These are phyloP conservation scores for Camarhynchus parvulus DNA, from an alignment of 2,113 vertebrate genomes.

Conservation along the genomic window DNA sequence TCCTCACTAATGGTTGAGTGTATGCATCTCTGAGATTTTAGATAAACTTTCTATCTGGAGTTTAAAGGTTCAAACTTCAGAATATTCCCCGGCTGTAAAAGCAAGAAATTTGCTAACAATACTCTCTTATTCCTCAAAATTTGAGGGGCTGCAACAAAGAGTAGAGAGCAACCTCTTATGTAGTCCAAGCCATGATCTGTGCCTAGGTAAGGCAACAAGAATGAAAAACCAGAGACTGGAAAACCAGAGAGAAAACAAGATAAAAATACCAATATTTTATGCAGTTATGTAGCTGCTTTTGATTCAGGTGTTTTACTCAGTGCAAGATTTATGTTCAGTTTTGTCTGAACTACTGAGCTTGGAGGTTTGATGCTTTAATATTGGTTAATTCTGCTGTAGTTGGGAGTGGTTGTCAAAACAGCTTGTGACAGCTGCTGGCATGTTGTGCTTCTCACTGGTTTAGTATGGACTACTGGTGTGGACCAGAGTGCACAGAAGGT, in stretches of 20 bases:
- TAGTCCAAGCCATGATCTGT: not conserved
- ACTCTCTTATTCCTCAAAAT: not conserved
- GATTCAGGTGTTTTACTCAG: not conserved
- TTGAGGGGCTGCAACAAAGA: not conserved
- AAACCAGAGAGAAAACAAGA: not conserved
- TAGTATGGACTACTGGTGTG: not conserved
- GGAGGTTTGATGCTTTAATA: not conserved
- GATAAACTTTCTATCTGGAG: not conserved
- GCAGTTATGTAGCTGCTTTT: not conserved
- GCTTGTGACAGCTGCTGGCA: not conserved
- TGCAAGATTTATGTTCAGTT: not conserved
- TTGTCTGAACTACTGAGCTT: not conserved
- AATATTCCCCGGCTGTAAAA: not conserved
- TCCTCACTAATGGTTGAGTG: not conserved
- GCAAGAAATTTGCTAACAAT: not conserved
- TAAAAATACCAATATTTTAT: not conserved
- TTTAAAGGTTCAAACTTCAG: constrained; percentile 7
- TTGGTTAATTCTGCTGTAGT: not conserved
- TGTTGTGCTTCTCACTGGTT: not conserved
- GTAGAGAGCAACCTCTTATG: not conserved
- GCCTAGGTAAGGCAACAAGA: not conserved
- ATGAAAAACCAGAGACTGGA: not conserved
- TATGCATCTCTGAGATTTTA: not conserved
- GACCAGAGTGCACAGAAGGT: not conserved
- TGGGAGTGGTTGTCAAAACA: not conserved